Conservation (phyloP, 1,140 invertebrate genomes). For the Delia radicum region DNA sequence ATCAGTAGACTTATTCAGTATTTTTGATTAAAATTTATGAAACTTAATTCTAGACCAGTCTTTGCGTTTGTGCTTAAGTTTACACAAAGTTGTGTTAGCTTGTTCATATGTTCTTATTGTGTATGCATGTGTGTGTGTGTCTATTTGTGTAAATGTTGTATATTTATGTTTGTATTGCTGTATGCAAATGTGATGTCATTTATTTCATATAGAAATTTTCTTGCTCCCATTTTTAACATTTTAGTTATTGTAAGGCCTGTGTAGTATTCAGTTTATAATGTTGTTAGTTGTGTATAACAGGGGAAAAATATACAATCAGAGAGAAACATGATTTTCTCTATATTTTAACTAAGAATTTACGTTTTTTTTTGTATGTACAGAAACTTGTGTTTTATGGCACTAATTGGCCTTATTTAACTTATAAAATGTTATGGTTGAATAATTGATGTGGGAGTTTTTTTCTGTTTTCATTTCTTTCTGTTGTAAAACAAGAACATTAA, state of each 20-base stretch:
- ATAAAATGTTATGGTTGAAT: background rate
- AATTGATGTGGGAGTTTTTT: background rate
- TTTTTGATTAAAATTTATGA: too few relatives aligned
- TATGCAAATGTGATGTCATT: background rate
- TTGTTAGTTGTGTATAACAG: background rate
- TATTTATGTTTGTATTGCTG: too few relatives aligned
- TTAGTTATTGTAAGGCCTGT: background rate
- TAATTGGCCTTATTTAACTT: background rate
- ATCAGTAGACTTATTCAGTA: too few relatives aligned
- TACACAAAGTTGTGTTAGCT: background rate
- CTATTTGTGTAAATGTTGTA: too few relatives aligned
- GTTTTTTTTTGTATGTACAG: background rate
- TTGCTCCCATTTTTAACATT: background rate
- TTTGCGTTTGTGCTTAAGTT: too few relatives aligned
- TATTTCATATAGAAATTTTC: background rate
- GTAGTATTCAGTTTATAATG: background rate
- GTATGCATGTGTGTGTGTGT: too few relatives aligned
- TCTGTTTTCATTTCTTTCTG: background rate
- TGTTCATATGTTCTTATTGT: background rate
- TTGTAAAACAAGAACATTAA: background rate
- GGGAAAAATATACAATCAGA: background rate
- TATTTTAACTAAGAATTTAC: background rate
- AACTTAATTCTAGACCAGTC: too few relatives aligned
- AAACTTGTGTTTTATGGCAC: background rate
- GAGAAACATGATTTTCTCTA: background rate